Evolutionary conservation across 2,888 invertebrate species (phyloP), one percentile per base, ranked within the genome.

Genomic region (Gnatocerus cornutus): DNA sequence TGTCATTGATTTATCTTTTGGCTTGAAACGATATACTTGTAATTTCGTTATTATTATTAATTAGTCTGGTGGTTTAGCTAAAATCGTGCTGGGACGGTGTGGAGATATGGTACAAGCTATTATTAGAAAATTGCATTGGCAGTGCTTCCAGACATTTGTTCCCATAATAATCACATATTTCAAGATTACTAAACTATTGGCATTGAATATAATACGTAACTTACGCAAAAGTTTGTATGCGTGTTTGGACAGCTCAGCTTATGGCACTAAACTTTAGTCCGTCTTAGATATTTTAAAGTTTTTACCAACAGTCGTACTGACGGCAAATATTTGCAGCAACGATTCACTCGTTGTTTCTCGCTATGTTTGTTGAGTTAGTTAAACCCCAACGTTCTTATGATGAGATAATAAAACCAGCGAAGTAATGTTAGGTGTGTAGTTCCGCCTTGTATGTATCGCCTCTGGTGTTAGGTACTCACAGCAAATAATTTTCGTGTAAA

Each of bases 1-100:
- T 67, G 67, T 58, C 67, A 59, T 52, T 67, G 59, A 67, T 67
- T 58, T 67, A 67, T 67, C 37, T 67, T 16, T 67, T 67, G 66
- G 66, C 66, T 45, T 48, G 41, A 9, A 33, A 50, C 50, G 37
- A 21, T 48, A 56, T 30, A 59, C 21, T 45, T 55, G 45, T 41
- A 67, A 59, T 59, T 58, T 67, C 16, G 67, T 52, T 56, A 67
- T 59, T 59, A 67, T 67, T 59, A 66, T 66, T 46, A 66, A 65
- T 65, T 48, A 56, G 58, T 66, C 46, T 58, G 12, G 56, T 48
- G 29, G 65, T 55, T 56, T 37, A 33, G 10, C 39, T 46, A 56
- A 48, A 45, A 39, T 53, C 29, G 45, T 45, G 12, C 30, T 9
- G 13, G 16, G 41, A 50, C 30, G n/a, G n/a, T 39, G 13, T 30